These are phyloP conservation scores for Ptyas mucosa DNA, from an alignment of 2,113 vertebrate species.

Conservation along the genomic window DNA sequence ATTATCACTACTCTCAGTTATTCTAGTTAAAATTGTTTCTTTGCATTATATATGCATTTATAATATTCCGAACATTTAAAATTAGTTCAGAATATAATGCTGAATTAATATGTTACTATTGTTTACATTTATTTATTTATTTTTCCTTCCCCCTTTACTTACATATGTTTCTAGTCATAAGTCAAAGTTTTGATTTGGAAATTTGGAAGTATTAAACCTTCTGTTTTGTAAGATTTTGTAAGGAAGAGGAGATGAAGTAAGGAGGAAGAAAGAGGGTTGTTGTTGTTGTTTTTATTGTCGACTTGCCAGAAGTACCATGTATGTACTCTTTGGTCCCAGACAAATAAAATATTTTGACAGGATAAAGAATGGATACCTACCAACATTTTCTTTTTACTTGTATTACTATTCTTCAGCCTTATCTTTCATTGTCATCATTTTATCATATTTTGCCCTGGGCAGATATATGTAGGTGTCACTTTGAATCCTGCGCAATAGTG, in stretches of 20 bases:
- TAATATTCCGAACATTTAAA: background rate
- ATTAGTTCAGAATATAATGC: background rate
- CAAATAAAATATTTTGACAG: background rate
- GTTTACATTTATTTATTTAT: background rate
- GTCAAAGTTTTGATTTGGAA: background rate
- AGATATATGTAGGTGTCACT: background rate
- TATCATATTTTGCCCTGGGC: background rate
- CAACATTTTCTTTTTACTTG: background rate
- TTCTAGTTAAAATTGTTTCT: background rate
- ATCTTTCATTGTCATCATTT: background rate
- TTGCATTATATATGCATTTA: background rate
- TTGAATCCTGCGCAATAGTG: background rate
- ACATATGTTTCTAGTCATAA: background rate
- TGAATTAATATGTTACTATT: background rate
- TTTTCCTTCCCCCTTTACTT: background rate
- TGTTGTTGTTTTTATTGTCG: background rate
- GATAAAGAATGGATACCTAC: background rate
- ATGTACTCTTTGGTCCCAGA: background rate
- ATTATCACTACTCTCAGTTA: background rate
- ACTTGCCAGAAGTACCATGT: background rate
- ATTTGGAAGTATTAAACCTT: background rate
- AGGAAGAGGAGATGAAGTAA: background rate
- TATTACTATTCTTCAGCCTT: background rate
- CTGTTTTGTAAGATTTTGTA: constrained; percentile 4
- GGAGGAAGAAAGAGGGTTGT: background rate